Evolutionary conservation across 2,797 vertebrate species (phyloP).

Genomic region (Mormyrus proboscirostris): DNA sequence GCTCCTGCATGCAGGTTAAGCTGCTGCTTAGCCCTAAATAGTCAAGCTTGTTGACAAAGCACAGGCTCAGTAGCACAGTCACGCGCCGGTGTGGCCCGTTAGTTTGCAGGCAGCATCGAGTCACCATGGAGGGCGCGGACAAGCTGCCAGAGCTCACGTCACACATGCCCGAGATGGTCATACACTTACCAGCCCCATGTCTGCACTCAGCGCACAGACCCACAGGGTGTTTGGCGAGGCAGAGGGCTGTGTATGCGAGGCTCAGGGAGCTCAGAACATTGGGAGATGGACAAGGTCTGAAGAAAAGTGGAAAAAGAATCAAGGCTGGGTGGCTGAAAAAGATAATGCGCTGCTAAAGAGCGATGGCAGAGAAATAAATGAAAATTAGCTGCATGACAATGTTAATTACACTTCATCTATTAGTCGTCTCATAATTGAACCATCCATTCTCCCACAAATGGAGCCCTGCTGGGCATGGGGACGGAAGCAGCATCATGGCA

Average conservation of each 20-base stretch:
- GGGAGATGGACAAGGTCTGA: neutral
- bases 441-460: conserved; percentile 56
- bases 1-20: conserved; percentile 13
- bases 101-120: neutral
- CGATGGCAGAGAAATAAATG: conserved; percentile 64
- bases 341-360: conserved; percentile 34
- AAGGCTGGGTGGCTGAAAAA: conserved; percentile 21
- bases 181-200: neutral
- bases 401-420: conserved; percentile 83
- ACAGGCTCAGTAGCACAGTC: neutral
- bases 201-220: neutral
- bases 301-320: neutral
- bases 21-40: conserved; percentile 16
- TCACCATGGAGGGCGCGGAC: neutral
- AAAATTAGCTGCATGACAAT: conserved; percentile 85
- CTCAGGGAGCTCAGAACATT: neutral
- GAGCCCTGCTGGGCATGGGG: conserved; percentile 45
- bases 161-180: neutral
- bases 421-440: conserved; percentile 64
- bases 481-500: conserved; percentile 3
- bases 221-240: neutral
- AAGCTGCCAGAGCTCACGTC: neutral
- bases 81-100: neutral
- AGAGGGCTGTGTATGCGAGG: neutral
- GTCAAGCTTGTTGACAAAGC: neutral